Evolutionary conservation across 2,113 vertebrate species (phyloP).

Genomic region (Pao palembangensis): DNA sequence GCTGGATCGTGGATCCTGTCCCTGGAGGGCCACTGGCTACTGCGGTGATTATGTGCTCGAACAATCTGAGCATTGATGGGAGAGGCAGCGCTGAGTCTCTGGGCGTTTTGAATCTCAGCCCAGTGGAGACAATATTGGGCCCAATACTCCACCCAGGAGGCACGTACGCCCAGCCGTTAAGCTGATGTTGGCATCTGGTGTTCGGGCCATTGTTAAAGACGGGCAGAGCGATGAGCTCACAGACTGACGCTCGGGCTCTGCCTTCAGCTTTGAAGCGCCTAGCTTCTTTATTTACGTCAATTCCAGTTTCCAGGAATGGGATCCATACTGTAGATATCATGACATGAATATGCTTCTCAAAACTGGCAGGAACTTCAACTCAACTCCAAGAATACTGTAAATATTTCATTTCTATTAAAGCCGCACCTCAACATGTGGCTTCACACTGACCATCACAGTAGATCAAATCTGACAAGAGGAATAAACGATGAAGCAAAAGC

Average conservation of each 20-base stretch:
- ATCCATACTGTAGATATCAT: too few relatives aligned
- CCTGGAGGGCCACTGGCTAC: conserved; percentile 40
- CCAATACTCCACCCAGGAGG: conserved; percentile 28
- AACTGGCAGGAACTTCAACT: not conserved
- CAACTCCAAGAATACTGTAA: not conserved
- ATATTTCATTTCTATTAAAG: not conserved
- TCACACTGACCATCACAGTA: not conserved
- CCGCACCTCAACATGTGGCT: not conserved
- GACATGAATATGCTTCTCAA: not conserved
- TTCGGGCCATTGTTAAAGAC: conserved; percentile 12
- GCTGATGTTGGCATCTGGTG: conserved; percentile 27
- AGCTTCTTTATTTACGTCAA: not conserved
- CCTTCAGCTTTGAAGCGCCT: not conserved
- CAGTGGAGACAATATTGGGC: conserved; percentile 25
- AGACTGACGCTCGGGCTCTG: too few relatives aligned
- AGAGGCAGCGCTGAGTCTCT: conserved; percentile 30
- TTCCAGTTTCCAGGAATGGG: not conserved
- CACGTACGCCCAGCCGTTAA: conserved; percentile 32
- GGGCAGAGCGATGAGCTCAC: conserved; percentile 5
- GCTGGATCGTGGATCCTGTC: conserved; percentile 34
- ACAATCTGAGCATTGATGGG: conserved; percentile 53
- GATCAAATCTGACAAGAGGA: not conserved
- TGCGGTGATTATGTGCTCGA: conserved; percentile 49
- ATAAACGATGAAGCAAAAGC: not conserved
- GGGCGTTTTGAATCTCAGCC: conserved; percentile 29